phyloP scores from a whole-genome alignment of 1,140 invertebrate species.

The Notospermus geniculatus region DNA sequence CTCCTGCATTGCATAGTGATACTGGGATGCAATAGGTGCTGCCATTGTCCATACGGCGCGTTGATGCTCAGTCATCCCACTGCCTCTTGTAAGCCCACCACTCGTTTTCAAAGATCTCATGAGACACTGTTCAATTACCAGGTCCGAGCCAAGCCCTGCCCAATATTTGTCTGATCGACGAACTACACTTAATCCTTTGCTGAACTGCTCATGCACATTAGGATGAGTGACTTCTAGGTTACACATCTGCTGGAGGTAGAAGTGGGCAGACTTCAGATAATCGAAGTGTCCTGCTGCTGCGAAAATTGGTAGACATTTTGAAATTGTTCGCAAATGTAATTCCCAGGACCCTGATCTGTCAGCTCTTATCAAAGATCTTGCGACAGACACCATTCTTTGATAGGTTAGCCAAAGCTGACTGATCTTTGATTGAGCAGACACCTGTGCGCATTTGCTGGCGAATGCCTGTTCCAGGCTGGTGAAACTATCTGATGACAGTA shows the following conservation, averaged over 20 bases:
- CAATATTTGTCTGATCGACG: conserved; percentile 46
- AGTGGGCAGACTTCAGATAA: conserved; percentile 54
- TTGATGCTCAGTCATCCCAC: conserved; percentile 31
- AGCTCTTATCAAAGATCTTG: conserved; percentile 29
- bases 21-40: conserved; percentile 23
- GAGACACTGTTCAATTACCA: conserved; percentile 37
- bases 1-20: conserved; percentile 27
- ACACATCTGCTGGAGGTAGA: conserved; percentile 56
- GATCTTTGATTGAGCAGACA: conserved; percentile 1
- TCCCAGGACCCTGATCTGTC: conserved; percentile 34
- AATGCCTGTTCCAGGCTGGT: too few relatives aligned
- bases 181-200: conserved; percentile 22
- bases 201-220: conserved; percentile 34
- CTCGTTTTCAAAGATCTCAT: conserved; percentile 48
- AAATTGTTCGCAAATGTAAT: conserved; percentile 25
- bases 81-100: conserved; percentile 41
- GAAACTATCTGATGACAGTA: too few relatives aligned
- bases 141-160: conserved; percentile 50
- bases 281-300: too few relatives aligned
- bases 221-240: conserved; percentile 25
- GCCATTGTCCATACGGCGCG: conserved; percentile 24
- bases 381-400: conserved; percentile 31
- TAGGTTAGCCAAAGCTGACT: conserved; percentile 30
- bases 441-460: not conserved
- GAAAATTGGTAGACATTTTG: conserved; percentile 52